These are phyloP conservation scores for Drosophila setosimentum DNA, from an alignment of 2,888 invertebrate species.

Conservation along the genomic window DNA sequence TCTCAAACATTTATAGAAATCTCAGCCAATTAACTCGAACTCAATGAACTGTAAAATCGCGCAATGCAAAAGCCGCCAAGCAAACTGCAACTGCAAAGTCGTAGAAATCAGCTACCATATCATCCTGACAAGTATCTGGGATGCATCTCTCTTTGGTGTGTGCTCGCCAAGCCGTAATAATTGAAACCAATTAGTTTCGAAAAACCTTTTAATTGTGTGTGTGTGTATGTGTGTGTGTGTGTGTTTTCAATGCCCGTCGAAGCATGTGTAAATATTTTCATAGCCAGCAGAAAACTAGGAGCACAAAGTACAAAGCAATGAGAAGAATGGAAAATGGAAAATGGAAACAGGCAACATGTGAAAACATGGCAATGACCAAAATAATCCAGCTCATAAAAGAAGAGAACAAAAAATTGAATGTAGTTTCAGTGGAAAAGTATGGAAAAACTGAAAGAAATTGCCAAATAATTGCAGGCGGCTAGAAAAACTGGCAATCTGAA, in stretches of 20 bases:
- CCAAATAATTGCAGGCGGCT: slow-evolving; percentile 71
- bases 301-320: slow-evolving; percentile 46
- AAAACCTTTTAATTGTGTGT: slow-evolving; percentile 79
- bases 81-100: background rate
- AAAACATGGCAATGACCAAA: slow-evolving; percentile 81
- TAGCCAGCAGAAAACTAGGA: slow-evolving; percentile 52
- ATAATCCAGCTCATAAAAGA: slow-evolving; percentile 61
- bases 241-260: slow-evolving; percentile 55
- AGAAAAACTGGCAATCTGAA: slow-evolving; percentile 30
- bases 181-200: slow-evolving; percentile 82
- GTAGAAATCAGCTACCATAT: slow-evolving; percentile 37
- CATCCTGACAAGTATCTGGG: slow-evolving; percentile 40
- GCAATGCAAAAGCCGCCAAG: slow-evolving; percentile 63
- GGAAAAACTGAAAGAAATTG: slow-evolving; percentile 55
- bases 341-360: slow-evolving; percentile 59
- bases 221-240: slow-evolving; percentile 53
- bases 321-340: slow-evolving; percentile 20
- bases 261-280: slow-evolving; percentile 76
- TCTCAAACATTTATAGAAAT: slow-evolving; percentile 5
- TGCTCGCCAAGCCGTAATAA: slow-evolving; percentile 72
- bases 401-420: slow-evolving; percentile 37
- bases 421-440: slow-evolving; percentile 51
- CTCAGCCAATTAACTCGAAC: slow-evolving; percentile 73
- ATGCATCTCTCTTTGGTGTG: slow-evolving; percentile 55
- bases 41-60: slow-evolving; percentile 72